Evolutionary conservation across 2,113 vertebrate genomes (phyloP).

Genomic region (Diadophis punctatus): DNA sequence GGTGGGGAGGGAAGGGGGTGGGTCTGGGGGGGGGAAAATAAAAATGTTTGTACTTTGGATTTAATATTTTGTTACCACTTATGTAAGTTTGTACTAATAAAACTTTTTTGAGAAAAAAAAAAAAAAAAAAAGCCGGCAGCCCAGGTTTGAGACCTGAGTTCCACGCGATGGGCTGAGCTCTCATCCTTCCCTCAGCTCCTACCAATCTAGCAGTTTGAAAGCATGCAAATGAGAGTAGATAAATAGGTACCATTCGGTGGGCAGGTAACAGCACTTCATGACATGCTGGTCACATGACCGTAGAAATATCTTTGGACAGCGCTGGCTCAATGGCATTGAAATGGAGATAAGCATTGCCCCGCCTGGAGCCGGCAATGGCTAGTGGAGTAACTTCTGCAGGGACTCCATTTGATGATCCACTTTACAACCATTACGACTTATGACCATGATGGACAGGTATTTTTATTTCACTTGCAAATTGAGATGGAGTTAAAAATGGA

Average conservation of each 20-base stretch:
- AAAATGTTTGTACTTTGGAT: too few relatives aligned
- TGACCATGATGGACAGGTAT: neutral
- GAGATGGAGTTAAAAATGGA: neutral
- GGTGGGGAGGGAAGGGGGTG: too few relatives aligned
- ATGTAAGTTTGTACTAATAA: too few relatives aligned
- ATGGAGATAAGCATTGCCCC: neutral
- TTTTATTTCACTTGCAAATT: neutral
- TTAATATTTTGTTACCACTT: too few relatives aligned
- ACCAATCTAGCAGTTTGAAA: neutral
- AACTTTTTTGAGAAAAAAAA: too few relatives aligned
- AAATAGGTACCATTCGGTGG: neutral
- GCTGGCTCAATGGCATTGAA: neutral
- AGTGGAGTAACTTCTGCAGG: neutral
- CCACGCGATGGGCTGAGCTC: neutral
- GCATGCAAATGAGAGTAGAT: neutral
- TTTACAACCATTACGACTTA: neutral
- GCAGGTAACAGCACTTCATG: neutral
- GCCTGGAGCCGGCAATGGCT: neutral
- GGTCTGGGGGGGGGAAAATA: too few relatives aligned
- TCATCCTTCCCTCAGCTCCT: neutral
- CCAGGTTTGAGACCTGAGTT: neutral
- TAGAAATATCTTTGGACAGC: neutral
- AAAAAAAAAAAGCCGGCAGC: neutral
- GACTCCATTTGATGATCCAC: neutral
- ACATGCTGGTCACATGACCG: neutral